phyloP scores from a whole-genome alignment of 1,140 invertebrate genomes.

The Lasioglossum baleicum region DNA sequence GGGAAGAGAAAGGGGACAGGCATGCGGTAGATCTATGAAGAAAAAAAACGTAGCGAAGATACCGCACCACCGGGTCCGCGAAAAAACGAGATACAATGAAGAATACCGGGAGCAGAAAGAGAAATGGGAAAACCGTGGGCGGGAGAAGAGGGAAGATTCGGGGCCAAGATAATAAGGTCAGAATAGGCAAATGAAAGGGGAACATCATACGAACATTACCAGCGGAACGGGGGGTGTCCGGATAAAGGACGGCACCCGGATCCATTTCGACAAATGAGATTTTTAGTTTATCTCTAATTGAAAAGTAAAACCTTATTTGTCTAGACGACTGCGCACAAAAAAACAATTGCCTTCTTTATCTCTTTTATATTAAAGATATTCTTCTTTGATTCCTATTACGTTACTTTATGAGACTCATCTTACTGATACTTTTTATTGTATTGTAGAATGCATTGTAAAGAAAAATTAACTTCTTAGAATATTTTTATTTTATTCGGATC shows the following conservation, averaged over 20 bases:
- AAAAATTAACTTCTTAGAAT: no score
- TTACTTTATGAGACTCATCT: no score
- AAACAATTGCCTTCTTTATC: no score
- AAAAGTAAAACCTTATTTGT: constrained; percentile 34
- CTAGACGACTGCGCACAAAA: no score
- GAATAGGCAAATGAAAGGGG: not conserved
- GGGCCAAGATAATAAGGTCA: not conserved
- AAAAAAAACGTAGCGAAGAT: constrained; percentile 16
- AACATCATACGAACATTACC: not conserved
- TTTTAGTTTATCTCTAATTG: constrained; percentile 60
- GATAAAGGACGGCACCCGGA: not conserved
- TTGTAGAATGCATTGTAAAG: no score
- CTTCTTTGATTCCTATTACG: no score
- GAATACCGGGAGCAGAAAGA: constrained; percentile 5
- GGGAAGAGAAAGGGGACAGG: not conserved
- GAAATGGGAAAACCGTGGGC: not conserved
- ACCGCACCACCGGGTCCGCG: not conserved
- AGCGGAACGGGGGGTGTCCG: not conserved
- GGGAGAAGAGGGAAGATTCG: not conserved
- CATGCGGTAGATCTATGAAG: constrained; percentile 10
- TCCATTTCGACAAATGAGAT: constrained; percentile 54
- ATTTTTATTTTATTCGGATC: no score
- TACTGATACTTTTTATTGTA: no score
- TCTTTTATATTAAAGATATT: no score
- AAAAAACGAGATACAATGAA: not conserved